Conservation (phyloP, 2,113 vertebrate genomes). For the Chlorocebus sabaeus region DNA sequence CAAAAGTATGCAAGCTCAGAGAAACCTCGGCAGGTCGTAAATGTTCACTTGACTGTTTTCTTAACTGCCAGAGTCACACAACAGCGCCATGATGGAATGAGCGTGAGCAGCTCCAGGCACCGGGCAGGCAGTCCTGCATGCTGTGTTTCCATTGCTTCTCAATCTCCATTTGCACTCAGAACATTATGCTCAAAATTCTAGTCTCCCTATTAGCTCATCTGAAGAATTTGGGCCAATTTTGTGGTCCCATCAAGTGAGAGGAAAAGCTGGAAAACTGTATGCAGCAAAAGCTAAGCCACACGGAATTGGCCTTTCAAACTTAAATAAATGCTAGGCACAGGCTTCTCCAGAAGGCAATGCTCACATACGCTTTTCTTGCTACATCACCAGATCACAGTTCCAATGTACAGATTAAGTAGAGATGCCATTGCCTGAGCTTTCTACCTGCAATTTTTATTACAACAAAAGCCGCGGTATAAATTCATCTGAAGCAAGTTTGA, state of each 20-base stretch:
- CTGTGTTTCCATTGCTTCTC: not conserved
- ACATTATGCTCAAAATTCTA: not conserved
- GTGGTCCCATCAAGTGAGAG: not conserved
- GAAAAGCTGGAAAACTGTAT: not conserved
- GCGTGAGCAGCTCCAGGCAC: not conserved
- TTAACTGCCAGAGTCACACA: not conserved
- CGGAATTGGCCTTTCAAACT: not conserved
- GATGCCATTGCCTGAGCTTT: not conserved
- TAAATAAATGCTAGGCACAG: no score
- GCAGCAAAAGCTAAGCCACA: not conserved
- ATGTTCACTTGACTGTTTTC: not conserved
- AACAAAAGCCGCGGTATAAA: not conserved
- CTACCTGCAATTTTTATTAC: not conserved
- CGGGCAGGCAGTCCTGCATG: no score
- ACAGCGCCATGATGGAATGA: rapidly evolving
- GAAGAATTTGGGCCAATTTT: not conserved
- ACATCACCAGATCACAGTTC: not conserved
- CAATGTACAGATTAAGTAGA: not conserved
- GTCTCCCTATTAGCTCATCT: not conserved
- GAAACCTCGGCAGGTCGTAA: rapidly evolving
- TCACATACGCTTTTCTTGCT: no score
- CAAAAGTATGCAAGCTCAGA: not conserved
- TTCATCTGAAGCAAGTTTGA: not conserved
- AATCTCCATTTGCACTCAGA: not conserved
- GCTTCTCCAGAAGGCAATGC: not conserved